Conservation (phyloP, 2,888 invertebrate species). For the Cheilosia pagana region DNA sequence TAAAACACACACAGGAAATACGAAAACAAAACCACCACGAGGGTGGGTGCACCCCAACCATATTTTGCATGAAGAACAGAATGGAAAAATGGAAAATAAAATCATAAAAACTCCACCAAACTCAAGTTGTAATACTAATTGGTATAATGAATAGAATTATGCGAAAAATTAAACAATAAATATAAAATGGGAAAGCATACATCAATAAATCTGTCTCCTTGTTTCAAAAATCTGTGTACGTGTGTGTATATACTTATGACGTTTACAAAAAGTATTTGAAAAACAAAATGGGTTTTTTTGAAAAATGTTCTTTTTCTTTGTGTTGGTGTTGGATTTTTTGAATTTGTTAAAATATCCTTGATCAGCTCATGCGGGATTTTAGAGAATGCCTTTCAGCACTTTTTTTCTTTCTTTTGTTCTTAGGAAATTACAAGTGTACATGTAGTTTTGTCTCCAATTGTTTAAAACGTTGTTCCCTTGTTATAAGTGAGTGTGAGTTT, state of each 20-base stretch:
- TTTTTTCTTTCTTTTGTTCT: slow-evolving; percentile 16
- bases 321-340: slow-evolving; percentile 55
- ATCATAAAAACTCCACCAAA: slow-evolving; percentile 33
- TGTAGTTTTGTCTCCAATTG: slow-evolving; percentile 19
- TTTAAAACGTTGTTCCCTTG: slow-evolving; percentile 16
- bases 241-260: slow-evolving; percentile 69
- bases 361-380: slow-evolving; percentile 64
- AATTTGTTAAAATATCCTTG: slow-evolving; percentile 56
- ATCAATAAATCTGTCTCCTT: slow-evolving; percentile 65
- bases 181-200: slow-evolving; percentile 37
- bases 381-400: slow-evolving; percentile 28
- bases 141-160: slow-evolving; percentile 28
- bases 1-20: slow-evolving; percentile 36
- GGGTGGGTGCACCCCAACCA: slow-evolving; percentile 58
- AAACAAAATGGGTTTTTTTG: slow-evolving; percentile 41
- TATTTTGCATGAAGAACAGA: slow-evolving; percentile 28
- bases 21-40: slow-evolving; percentile 50
- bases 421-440: slow-evolving; percentile 1
- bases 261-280: slow-evolving; percentile 53
- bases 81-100: slow-evolving; percentile 21
- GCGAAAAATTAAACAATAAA: slow-evolving; percentile 33
- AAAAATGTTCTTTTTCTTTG: slow-evolving; percentile 45
- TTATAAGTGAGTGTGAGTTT: neutral
- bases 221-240: slow-evolving; percentile 54
- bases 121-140: slow-evolving; percentile 4